Evolutionary conservation across 2,113 vertebrate species (phyloP), one percentile per base, ranked within the genome.

Genomic region (Onychorhynchus coronatus): DNA sequence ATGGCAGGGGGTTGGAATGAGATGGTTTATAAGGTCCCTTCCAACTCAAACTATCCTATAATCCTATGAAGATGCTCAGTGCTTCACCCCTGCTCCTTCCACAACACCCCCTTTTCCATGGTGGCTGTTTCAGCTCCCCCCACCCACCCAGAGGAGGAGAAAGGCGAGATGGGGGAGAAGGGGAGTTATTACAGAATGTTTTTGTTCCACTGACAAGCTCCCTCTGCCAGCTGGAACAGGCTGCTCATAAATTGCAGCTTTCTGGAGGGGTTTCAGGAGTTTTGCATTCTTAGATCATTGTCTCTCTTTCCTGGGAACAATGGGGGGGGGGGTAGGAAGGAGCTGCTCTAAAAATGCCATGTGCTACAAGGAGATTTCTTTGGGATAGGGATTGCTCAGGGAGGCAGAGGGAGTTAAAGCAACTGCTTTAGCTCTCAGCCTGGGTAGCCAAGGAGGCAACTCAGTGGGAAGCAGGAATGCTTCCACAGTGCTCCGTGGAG

Each of bases 201-300:
- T 93, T 96, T 96, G 61, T 94, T 93, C 85, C 88, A 52, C 65
- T 92, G 92, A 52, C 10, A 9, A 14, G 7, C 88, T 65, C 72
- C 76, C 82, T 73, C n/a, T 67, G 72, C 96, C 92, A 89, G 88
- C 9, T 96, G 90, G 82, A 97, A 94, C 85, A 84, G 52, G 88
- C 90, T 68, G 65, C 90, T 94, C 79, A 72, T 94, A 96, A 96
- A 94, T 88, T 31, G 35, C 24, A 6, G 52, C 72, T 72, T 71
- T 74, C 93, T 96, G 96, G 93, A 96, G 68, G 55, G 68, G 65
- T 88, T 92, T 96, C 92, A 89, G 80, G 83, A 94, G 75, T 52
- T 65, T 71, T 91, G 79, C 79, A 56, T 84, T 92, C 90, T 91
- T 63, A 88, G 83, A 89, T 94, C 79, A 74, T 95, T 96, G 88